phyloP scores from a whole-genome alignment of 2,113 vertebrate genomes.

The Rhynchomys soricoides region DNA sequence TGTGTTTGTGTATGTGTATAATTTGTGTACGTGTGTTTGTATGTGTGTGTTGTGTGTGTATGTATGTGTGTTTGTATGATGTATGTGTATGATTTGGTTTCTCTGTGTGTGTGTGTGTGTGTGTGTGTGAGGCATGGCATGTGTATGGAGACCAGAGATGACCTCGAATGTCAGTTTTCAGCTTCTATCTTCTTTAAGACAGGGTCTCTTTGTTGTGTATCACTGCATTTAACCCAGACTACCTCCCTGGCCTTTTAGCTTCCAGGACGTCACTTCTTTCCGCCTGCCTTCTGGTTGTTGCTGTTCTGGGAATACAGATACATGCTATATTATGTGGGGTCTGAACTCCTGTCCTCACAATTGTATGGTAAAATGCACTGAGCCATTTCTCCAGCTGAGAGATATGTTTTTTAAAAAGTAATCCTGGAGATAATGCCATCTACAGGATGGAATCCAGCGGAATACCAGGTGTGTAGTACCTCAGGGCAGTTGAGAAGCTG shows the following conservation, averaged over 20 bases:
- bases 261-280: background rate
- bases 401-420: background rate
- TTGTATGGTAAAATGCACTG: too few species aligned
- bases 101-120: background rate
- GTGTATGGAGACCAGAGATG: background rate
- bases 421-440: background rate
- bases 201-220: background rate
- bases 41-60: background rate
- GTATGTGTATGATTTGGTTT: background rate
- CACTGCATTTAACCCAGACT: background rate
- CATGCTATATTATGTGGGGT: background rate
- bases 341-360: background rate
- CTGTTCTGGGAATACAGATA: background rate
- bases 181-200: background rate
- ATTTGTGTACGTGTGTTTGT: background rate
- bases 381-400: background rate
- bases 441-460: background rate
- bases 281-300: background rate
- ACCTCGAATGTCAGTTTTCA: background rate
- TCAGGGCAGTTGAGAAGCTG: constrained; percentile 7
- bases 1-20: too few species aligned
- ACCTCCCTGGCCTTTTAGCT: background rate
- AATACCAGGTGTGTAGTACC: background rate
- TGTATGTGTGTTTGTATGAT: too few species aligned
- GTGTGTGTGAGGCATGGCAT: background rate